Evolutionary conservation across 2,888 invertebrate species (phyloP).

Genomic region (Antheraea assamensis): DNA sequence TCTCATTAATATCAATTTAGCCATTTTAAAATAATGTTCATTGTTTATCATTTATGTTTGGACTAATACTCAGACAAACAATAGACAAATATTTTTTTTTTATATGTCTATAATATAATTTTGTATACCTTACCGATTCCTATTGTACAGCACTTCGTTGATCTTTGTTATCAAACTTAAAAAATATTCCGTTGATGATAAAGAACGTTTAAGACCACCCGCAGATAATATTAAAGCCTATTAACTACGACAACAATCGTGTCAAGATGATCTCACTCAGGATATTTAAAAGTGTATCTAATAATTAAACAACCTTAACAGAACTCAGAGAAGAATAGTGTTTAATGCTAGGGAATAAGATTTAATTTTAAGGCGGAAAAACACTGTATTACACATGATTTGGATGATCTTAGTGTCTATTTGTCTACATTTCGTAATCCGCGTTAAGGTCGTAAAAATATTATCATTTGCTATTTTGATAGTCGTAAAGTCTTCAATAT

Average conservation of each 20-base stretch:
- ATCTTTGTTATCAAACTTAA: neutral
- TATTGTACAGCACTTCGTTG: neutral
- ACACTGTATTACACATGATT: neutral
- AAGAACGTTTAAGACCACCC: neutral
- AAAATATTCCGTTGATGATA: neutral
- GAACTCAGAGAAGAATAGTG: conserved; percentile 1
- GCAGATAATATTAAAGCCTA: neutral
- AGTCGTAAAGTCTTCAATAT: neutral
- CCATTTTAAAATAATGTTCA: too few relatives aligned
- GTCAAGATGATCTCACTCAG: conserved; percentile 40
- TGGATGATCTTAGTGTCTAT: conserved; percentile 29
- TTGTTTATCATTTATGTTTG: too few relatives aligned
- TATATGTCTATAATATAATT: too few relatives aligned
- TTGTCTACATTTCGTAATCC: conserved; percentile 29
- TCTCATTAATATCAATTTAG: too few relatives aligned
- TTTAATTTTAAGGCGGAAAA: neutral
- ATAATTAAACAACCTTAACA: conserved; percentile 25
- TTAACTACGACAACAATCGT: conserved; percentile 31
- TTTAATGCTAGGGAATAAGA: neutral
- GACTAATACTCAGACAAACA: too few relatives aligned
- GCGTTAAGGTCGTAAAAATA: conserved; percentile 19
- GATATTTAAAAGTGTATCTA: conserved; percentile 35
- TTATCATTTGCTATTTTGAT: neutral
- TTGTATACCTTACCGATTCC: neutral
- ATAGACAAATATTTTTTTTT: too few relatives aligned